A percentile compares a stretch with the other conserved stretches of the same genome.
phyloP scores from a whole-genome alignment of 2,113 vertebrate species.

The Monopterus albus region DNA sequence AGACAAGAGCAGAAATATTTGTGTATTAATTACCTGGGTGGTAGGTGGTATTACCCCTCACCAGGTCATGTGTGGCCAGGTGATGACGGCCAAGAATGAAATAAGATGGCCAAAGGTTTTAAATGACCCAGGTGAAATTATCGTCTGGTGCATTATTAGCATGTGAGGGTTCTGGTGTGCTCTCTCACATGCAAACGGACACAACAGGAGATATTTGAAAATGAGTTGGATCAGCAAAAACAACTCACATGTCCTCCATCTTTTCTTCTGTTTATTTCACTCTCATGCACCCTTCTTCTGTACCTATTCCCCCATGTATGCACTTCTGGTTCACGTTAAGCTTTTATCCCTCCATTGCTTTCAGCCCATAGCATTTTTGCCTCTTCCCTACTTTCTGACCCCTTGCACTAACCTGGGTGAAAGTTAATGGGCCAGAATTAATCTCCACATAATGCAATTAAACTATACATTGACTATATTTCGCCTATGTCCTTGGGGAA shows the following conservation, averaged over 20 bases:
- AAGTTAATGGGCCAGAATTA: slow-evolving; percentile 84
- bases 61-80: slow-evolving; percentile 55
- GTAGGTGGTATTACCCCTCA: slow-evolving; percentile 70
- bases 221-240: slow-evolving; percentile 46
- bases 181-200: slow-evolving; percentile 50
- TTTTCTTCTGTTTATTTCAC: slow-evolving; percentile 14
- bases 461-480: slow-evolving; percentile 82
- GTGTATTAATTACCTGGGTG: slow-evolving; percentile 82
- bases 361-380: slow-evolving; percentile 61
- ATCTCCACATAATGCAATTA: slow-evolving; percentile 84
- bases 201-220: slow-evolving; percentile 49
- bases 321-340: slow-evolving; percentile 36
- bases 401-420: slow-evolving; percentile 77
- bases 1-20: slow-evolving; percentile 85
- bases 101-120: slow-evolving; percentile 66
- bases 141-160: slow-evolving; percentile 49
- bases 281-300: neutral
- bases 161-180: slow-evolving; percentile 38
- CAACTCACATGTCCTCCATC: neutral
- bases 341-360: slow-evolving; percentile 48
- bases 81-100: no score
- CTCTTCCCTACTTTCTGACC: slow-evolving; percentile 70
- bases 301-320: neutral
- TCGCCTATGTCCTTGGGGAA: slow-evolving; percentile 75
- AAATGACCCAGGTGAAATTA: slow-evolving; percentile 64